These are phyloP conservation scores for Glaucomys volans DNA, from an alignment of 2,113 vertebrate genomes.

Conservation along the genomic window DNA sequence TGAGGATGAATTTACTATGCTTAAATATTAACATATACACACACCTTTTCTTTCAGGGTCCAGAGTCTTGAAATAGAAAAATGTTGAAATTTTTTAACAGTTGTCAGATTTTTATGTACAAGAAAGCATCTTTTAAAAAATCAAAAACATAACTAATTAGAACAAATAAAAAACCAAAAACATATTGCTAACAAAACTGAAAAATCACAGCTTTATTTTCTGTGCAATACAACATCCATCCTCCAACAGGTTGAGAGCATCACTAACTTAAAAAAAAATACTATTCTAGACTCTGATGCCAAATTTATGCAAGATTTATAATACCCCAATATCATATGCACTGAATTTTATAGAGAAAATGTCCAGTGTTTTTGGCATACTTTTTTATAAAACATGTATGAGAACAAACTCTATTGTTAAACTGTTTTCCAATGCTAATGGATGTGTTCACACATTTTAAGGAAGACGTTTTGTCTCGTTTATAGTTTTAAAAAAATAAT, in stretches of 20 bases:
- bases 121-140: slow-evolving; percentile 26
- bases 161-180: not conserved
- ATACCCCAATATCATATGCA: not conserved
- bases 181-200: not conserved
- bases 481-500: not conserved
- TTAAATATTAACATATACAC: not conserved
- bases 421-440: not conserved
- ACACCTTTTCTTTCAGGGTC: not conserved
- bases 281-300: slow-evolving; percentile 28
- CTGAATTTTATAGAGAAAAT: not conserved
- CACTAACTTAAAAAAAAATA: not conserved
- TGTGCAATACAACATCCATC: not conserved
- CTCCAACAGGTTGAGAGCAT: not conserved
- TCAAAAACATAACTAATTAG: not conserved
- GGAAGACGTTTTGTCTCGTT: not conserved
- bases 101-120: slow-evolving; percentile 3
- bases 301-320: slow-evolving; percentile 31
- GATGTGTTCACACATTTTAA: not conserved
- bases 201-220: not conserved
- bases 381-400: not conserved
- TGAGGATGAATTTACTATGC: not conserved
- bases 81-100: not conserved
- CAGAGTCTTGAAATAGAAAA: not conserved
- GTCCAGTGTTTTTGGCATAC: not conserved
- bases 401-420: not conserved